A percentile compares a stretch with the other conserved stretches of the same genome.
Conservation (phyloP, 1,140 invertebrate species). For the Venustaconcha ellipsiformis region DNA sequence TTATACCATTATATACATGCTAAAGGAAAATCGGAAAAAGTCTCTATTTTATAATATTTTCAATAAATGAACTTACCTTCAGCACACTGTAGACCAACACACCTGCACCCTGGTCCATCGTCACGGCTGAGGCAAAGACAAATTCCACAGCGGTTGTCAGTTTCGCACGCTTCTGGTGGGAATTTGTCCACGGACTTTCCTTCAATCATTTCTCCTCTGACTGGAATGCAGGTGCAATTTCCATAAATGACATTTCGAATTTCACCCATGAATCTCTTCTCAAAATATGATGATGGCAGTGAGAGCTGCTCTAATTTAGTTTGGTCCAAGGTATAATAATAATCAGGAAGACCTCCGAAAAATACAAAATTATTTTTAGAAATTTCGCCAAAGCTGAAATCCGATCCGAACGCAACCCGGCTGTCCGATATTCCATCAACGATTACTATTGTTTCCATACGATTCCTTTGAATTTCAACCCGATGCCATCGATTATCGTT, state of each 20-base stretch:
- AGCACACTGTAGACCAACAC: constrained; percentile 30
- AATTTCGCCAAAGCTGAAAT: constrained; percentile 49
- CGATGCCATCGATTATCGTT: constrained; percentile 60
- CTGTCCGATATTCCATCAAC: constrained; percentile 50
- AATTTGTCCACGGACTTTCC: constrained; percentile 27
- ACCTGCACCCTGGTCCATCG: constrained; percentile 45
- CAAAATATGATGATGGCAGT: constrained; percentile 43
- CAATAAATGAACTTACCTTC: constrained; percentile 37
- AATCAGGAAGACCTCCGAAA: constrained; percentile 57
- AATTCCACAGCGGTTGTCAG: constrained; percentile 49
- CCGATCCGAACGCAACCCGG: constrained; percentile 49
- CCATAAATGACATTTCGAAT: constrained; percentile 63
- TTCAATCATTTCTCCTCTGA: constrained; percentile 46
- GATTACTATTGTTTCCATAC: constrained; percentile 53
- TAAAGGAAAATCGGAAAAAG: no score
- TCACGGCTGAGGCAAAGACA: constrained; percentile 54
- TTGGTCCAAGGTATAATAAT: constrained; percentile 5
- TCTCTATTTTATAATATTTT: no score
- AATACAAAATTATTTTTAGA: constrained; percentile 49
- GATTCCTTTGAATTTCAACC: constrained; percentile 56
- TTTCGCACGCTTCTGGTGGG: constrained; percentile 54
- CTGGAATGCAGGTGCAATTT: constrained; percentile 61
- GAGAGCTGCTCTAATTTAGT: constrained; percentile 34
- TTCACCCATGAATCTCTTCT: constrained; percentile 39
- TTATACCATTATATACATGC: no score